phyloP scores from a whole-genome alignment of 64 coral and sea anemone species.

The Montipora cactus region DNA sequence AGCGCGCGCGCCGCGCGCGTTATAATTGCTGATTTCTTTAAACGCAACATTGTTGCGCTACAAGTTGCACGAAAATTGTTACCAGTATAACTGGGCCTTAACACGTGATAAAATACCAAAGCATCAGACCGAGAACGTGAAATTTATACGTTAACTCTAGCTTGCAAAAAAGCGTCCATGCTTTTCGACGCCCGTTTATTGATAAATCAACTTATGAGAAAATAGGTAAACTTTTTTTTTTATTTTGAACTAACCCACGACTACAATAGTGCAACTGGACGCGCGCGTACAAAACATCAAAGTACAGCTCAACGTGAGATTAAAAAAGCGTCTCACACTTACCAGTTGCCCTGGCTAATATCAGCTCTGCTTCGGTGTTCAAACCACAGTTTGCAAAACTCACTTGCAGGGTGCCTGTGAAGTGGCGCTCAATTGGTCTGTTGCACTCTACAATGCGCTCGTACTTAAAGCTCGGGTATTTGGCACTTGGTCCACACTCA shows the following conservation, averaged over 20 bases:
- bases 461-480: slow-evolving; percentile 1
- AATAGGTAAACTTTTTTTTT: slow-evolving; percentile 5
- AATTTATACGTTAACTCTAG: background rate
- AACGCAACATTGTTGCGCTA: too few species aligned
- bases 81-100: too few species aligned
- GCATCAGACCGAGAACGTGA: background rate
- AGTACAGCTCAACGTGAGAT: background rate
- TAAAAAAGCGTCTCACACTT: slow-evolving; percentile 17
- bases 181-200: background rate
- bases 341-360: slow-evolving; percentile 20
- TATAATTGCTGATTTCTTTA: background rate
- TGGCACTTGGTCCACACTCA: slow-evolving; percentile 11
- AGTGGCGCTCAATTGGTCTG: slow-evolving; percentile 20
- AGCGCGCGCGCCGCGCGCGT: background rate
- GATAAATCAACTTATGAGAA: slow-evolving; percentile 13
- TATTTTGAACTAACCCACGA: background rate
- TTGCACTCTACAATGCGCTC: background rate
- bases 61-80: too few species aligned
- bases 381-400: slow-evolving; percentile 10
- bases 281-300: background rate
- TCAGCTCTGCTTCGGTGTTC: background rate
- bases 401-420: slow-evolving; percentile 12
- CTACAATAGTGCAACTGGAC: background rate
- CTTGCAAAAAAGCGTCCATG: background rate
- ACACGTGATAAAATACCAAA: background rate